These are phyloP conservation scores for Labeo catla DNA, from an alignment of 2,113 vertebrate species.

Conservation along the genomic window DNA sequence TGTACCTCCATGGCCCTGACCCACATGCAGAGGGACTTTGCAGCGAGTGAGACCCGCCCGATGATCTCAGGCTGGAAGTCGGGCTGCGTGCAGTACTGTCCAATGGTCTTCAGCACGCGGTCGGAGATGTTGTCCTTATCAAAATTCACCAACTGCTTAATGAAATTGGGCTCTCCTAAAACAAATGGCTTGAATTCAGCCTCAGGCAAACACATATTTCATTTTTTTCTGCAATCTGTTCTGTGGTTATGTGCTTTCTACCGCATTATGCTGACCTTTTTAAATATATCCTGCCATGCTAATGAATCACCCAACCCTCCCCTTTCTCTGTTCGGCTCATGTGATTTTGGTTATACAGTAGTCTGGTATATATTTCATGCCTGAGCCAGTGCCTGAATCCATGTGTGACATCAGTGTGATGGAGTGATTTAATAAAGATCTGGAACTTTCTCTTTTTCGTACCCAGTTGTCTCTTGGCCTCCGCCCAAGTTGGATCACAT, in stretches of 20 bases:
- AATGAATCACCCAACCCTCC: constrained; percentile 9
- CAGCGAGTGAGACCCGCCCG: constrained; percentile 85
- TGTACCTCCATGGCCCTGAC: constrained; percentile 89
- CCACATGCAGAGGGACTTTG: constrained; percentile 93
- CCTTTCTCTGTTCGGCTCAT: constrained; percentile 18
- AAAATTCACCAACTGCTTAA: constrained; percentile 86
- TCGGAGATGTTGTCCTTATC: constrained; percentile 91
- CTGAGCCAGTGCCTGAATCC: constrained; percentile 11
- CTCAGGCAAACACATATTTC: constrained; percentile 24
- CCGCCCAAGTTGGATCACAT: constrained; percentile 86
- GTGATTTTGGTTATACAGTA: constrained; percentile 14
- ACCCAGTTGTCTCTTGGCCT: constrained; percentile 91
- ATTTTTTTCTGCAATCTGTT: not conserved
- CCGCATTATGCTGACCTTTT: constrained; percentile 33
- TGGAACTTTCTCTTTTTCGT: constrained; percentile 56
- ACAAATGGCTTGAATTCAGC: constrained; percentile 38
- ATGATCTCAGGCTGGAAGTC: constrained; percentile 89
- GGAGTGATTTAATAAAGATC: constrained; percentile 41
- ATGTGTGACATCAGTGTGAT: constrained; percentile 43
- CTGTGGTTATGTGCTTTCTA: constrained; percentile 12
- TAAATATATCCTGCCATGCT: constrained; percentile 17
- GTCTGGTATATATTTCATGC: constrained; percentile 36
- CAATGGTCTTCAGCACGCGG: constrained; percentile 84
- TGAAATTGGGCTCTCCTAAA: constrained; percentile 86
- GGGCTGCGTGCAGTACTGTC: constrained; percentile 80